Evolutionary conservation across 2,888 invertebrate species (phyloP), one percentile per base, ranked within the genome.

Genomic region (Polyommatus icarus): DNA sequence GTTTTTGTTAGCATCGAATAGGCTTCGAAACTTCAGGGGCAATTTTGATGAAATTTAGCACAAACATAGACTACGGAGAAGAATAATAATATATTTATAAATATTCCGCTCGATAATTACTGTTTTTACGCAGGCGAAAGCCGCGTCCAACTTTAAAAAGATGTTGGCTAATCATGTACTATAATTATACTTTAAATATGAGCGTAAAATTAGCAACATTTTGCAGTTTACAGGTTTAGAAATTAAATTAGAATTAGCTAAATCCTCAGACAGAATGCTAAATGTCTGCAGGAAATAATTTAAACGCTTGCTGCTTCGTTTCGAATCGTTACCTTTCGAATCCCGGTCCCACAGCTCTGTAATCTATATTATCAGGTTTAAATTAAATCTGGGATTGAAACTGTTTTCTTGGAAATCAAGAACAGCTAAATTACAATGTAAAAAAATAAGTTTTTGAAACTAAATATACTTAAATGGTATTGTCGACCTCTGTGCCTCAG

Each of bases 331-430:
- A 61, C 20, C 61, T 24, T 59, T 61, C 61, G 20, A 61, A 61
- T 61, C 24, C 61, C 61, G 24, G 61, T 61, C 61, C 61, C 61
- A 61, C 24, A 61, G 12, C 61, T 61, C 3, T 59, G 59, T 12
- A 24, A 61, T 20, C 24, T 61, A 24, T 61, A 61, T 61, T 61
- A 61, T 61, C 61, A 24, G 61, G 61, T 12, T 61, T 24, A 61
- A 61, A 61, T 61, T 61, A 61, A 24, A 61, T 61, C 61, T 61
- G 61, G 10, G 61, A 24, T 61, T 61, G 61, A 61, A 61, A 24
- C 24, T 61, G 61, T 24, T 12, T 61, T 24, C 59, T 24, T 61
- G 10, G 20, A 24, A 61, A 24, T 24, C 61, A 24, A 24, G 24
- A 61, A 12, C 24, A 61, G 59, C 7, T n/a, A 6, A n/a, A 57